These are phyloP conservation scores for Molorchus minor DNA, from an alignment of 2,888 invertebrate genomes.

Conservation along the genomic window DNA sequence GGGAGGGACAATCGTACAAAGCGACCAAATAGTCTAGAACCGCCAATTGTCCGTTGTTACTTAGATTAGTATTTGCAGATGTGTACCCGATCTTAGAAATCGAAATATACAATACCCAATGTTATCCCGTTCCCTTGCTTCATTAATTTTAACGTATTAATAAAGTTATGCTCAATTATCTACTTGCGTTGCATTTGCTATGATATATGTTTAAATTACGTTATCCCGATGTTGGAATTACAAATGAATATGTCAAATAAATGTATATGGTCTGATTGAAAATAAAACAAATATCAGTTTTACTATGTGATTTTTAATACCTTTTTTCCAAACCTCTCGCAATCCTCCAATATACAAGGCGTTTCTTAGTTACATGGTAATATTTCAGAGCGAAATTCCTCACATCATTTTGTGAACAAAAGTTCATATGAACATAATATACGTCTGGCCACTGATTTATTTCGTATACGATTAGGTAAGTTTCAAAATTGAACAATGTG, in stretches of 20 bases:
- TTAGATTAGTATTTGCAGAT: slow-evolving; percentile 58
- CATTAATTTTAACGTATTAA: slow-evolving; percentile 49
- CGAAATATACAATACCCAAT: slow-evolving; percentile 53
- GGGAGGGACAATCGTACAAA: slow-evolving; percentile 54
- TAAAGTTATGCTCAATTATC: slow-evolving; percentile 46
- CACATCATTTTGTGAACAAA: no score
- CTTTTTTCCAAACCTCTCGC: slow-evolving; percentile 29
- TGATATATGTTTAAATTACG: slow-evolving; percentile 43
- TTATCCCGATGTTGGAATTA: slow-evolving; percentile 57
- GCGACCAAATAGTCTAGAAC: slow-evolving; percentile 57
- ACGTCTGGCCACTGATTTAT: no score
- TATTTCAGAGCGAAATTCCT: no score
- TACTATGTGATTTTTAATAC: slow-evolving; percentile 41
- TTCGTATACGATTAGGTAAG: no score
- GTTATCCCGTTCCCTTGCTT: slow-evolving; percentile 55
- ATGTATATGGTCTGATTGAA: slow-evolving; percentile 60
- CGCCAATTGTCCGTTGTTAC: slow-evolving; percentile 57
- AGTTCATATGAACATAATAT: no score
- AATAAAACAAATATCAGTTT: slow-evolving; percentile 60
- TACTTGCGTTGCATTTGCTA: slow-evolving; percentile 41
- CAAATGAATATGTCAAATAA: slow-evolving; percentile 58
- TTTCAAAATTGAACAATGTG: no score
- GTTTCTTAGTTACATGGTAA: no score
- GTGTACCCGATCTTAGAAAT: slow-evolving; percentile 59
- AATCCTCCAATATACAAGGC: no score